Conservation (phyloP, 2,888 invertebrate genomes). For the Ornithoptera alexandrae region DNA sequence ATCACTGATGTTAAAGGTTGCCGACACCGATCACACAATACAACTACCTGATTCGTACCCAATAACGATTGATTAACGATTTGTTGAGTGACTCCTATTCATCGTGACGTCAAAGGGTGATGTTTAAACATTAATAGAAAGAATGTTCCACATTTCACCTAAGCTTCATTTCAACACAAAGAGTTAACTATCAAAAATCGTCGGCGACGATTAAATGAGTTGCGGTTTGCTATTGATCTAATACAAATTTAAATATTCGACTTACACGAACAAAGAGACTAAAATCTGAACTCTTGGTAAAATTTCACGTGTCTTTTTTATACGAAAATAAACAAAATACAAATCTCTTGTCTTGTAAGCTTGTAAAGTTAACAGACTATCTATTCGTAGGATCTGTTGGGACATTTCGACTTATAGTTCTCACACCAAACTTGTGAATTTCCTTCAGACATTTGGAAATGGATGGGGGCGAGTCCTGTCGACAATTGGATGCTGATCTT, state of each 20-base stretch:
- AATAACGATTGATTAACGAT: slow-evolving; percentile 78
- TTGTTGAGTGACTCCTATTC: slow-evolving; percentile 78
- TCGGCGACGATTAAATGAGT: slow-evolving; percentile 33
- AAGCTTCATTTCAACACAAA: slow-evolving; percentile 46
- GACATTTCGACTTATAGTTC: slow-evolving; percentile 33
- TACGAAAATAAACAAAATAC: slow-evolving; percentile 52
- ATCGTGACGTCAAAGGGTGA: slow-evolving; percentile 71
- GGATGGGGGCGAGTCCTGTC: slow-evolving; percentile 42
- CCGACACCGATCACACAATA: slow-evolving; percentile 69
- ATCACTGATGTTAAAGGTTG: slow-evolving; percentile 63
- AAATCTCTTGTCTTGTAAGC: slow-evolving; percentile 57
- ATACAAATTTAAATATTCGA: background rate
- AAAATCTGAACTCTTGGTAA: background rate
- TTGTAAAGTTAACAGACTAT: slow-evolving; percentile 58
- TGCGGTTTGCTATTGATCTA: slow-evolving; percentile 32
- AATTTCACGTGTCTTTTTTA: slow-evolving; percentile 43
- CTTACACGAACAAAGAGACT: slow-evolving; percentile 5
- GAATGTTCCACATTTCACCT: slow-evolving; percentile 63
- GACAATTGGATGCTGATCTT: slow-evolving; percentile 63
- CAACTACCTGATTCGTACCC: slow-evolving; percentile 75
- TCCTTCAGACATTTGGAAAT: slow-evolving; percentile 41
- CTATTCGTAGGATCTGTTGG: slow-evolving; percentile 50
- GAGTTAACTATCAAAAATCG: slow-evolving; percentile 30
- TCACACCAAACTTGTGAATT: slow-evolving; percentile 36
- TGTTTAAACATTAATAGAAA: slow-evolving; percentile 75